These are phyloP conservation scores for Pteromalus puparum DNA, from an alignment of 1,140 invertebrate genomes.

Conservation along the genomic window DNA sequence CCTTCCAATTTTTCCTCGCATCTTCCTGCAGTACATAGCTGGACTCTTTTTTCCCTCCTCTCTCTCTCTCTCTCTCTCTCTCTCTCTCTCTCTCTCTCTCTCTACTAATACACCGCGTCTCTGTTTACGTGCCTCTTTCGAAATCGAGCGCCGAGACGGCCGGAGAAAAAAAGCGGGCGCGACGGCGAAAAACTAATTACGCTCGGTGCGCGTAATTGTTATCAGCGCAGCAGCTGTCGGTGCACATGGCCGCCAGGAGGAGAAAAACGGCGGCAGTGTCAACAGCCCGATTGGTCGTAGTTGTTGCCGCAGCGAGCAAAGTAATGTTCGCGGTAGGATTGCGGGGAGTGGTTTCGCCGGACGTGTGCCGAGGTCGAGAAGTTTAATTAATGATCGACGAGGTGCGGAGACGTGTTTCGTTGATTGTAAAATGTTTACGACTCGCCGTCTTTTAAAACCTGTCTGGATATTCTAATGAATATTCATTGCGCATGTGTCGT, in stretches of 20 bases:
- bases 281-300: not conserved
- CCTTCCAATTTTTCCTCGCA: not conserved
- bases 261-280: not conserved
- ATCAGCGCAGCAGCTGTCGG: constrained; percentile 1
- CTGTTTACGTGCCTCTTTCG: constrained; percentile 57
- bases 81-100: too few relatives aligned
- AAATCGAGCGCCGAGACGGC: not conserved
- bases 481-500: too few relatives aligned
- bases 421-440: not conserved
- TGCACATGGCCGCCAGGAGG: not conserved
- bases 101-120: constrained; percentile 55
- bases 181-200: constrained; percentile 11
- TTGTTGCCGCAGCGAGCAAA: not conserved
- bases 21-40: constrained; percentile 6
- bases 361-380: not conserved
- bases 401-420: not conserved
- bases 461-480: too few relatives aligned
- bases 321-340: not conserved
- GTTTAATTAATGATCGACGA: not conserved
- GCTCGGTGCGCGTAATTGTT: not conserved
- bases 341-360: not conserved
- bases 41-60: too few relatives aligned
- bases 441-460: not conserved
- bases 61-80: too few relatives aligned
- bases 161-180: not conserved